Evolutionary conservation across 2,113 vertebrate genomes (phyloP), one percentile per base, ranked within the genome.

Genomic region (Oceanodroma tethys): DNA sequence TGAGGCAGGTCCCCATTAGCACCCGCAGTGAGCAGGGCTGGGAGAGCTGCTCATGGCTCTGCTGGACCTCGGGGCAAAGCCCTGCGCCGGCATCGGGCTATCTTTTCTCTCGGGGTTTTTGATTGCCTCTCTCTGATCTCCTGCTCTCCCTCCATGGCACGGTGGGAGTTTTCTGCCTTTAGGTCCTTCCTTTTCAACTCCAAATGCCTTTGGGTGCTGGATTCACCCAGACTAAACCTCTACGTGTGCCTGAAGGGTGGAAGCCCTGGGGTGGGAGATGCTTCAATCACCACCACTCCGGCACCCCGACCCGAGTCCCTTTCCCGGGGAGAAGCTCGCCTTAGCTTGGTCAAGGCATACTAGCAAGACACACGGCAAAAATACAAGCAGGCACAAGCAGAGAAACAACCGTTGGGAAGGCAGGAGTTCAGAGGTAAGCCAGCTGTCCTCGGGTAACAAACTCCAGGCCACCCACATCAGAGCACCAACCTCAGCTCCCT

Each of bases 401-500:
- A 22, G 93, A 83, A 95, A 40, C 29, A 94, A 81, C 89, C 55
- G 90, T 90, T 95, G 94, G 74, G 93, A 75, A 96, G 93, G 93
- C 91, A 97, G 97, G 89, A 97, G 95, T 90, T 97, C 89, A 96
- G 96, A 96, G 94, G 89, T 91, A 95, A 89, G 95, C 81, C 86
- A 56, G 96, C 89, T 95, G 91, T 97, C 95, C 96, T 96, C 97
- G 2, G 97, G 96, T 97, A 97, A 97, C 91, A 95, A 96, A 97
- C 95, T 97, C 91, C 1, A 13, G 96, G 96, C 95, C 95, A 96
- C 96, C 94, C 95, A 97, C 96, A 96, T 95, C 94, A 97, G 95
- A 96, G 96, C 93, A 34, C 60, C 93, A 93, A 11, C 93, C 86
- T 93, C 96, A 94, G 94, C 66, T 95, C 94, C 89, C 94, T 93